These are phyloP conservation scores for Malaclemys terrapin DNA, from an alignment of 2,113 vertebrate species.

Conservation along the genomic window DNA sequence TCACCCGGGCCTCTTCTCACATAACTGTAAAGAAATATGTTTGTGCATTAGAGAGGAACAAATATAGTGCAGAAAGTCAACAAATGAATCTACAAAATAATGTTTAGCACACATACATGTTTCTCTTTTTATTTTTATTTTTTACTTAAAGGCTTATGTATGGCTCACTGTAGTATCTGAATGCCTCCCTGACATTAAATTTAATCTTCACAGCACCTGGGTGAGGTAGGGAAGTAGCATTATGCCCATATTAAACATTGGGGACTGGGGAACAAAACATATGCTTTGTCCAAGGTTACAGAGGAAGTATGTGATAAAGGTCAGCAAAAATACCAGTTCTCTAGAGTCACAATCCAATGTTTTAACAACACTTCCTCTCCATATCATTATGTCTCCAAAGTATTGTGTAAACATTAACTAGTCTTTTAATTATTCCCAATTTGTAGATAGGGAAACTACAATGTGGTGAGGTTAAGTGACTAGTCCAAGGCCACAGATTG, in stretches of 20 bases:
- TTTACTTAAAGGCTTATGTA: background rate
- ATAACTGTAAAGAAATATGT: background rate
- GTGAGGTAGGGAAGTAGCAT: background rate
- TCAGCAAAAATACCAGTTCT: background rate
- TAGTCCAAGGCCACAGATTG: background rate
- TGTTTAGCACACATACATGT: too few species aligned
- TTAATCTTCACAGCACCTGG: background rate
- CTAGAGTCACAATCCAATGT: background rate
- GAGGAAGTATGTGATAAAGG: background rate
- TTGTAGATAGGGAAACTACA: background rate
- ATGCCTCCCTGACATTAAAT: background rate
- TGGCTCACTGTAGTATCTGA: background rate
- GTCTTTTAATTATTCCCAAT: background rate
- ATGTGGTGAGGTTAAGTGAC: background rate
- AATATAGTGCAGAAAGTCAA: too few species aligned
- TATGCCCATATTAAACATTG: background rate
- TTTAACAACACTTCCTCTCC: background rate
- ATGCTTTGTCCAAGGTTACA: background rate
- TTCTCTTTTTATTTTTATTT: background rate
- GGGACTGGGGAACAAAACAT: background rate
- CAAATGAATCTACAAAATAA: too few species aligned
- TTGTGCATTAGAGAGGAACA: too few species aligned
- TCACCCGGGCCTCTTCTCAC: background rate
- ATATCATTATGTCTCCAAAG: background rate
- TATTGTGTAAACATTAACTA: background rate